These are phyloP conservation scores for Pandemis heparana DNA, from an alignment of 2,888 invertebrate species.

Conservation along the genomic window DNA sequence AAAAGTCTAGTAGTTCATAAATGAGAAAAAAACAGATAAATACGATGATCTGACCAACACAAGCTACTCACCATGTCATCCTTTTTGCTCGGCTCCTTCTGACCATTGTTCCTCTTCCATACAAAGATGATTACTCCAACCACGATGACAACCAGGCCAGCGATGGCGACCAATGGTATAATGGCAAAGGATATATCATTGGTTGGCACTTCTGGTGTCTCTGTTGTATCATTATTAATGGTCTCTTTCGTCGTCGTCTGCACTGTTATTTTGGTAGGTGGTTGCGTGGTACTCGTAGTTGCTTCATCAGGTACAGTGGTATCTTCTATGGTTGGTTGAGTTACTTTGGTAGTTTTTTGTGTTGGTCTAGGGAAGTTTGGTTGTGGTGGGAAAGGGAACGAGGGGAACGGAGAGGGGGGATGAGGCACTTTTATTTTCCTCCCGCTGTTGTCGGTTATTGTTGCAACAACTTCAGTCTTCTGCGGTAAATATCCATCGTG, in stretches of 20 bases:
- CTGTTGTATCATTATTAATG: constrained; percentile 56
- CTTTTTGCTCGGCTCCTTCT: constrained; percentile 88
- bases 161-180: constrained; percentile 90
- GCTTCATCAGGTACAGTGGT: constrained; percentile 68
- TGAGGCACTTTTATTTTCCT: constrained; percentile 61
- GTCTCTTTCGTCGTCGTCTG: constrained; percentile 57
- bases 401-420: constrained; percentile 59
- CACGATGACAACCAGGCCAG: constrained; percentile 88
- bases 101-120: constrained; percentile 88
- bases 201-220: constrained; percentile 58
- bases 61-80: constrained; percentile 89
- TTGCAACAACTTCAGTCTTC: constrained; percentile 73
- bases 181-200: constrained; percentile 88
- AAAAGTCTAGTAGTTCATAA: no score
- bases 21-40: no score
- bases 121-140: constrained; percentile 89
- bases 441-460: constrained; percentile 69
- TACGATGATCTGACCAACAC: neutral
- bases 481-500: constrained; percentile 76
- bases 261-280: constrained; percentile 54
- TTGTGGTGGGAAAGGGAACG: constrained; percentile 51
- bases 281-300: constrained; percentile 63
- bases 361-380: constrained; percentile 53
- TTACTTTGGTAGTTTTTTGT: constrained; percentile 68
- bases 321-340: constrained; percentile 58